Percentiles rank a stretch among this genome's conserved stretches.
phyloP scores from a whole-genome alignment of 2,113 vertebrate species.

The Symphodus melops region DNA sequence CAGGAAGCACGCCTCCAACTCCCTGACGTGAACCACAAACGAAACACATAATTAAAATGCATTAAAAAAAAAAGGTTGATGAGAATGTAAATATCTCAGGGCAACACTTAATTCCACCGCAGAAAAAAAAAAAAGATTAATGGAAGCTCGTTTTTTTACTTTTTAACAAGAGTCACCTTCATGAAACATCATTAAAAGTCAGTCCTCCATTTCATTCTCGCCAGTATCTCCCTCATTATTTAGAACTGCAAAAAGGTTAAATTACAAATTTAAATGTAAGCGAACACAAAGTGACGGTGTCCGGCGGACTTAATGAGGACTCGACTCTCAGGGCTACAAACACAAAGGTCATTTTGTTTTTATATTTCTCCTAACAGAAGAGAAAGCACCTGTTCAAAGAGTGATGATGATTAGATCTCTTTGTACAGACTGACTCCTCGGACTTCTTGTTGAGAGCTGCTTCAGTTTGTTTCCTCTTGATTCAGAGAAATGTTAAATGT shows the following conservation, averaged over 20 bases:
- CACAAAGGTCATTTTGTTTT: not conserved
- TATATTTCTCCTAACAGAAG: not conserved
- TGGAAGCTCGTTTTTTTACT: not conserved
- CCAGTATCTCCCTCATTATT: slow-evolving; percentile 1
- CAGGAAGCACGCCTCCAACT: no score
- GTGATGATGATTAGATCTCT: not conserved
- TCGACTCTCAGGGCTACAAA: not conserved
- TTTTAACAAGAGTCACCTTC: not conserved
- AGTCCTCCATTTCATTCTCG: not conserved
- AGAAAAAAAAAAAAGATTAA: slow-evolving; percentile 11
- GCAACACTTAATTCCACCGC: not conserved
- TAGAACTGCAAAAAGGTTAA: slow-evolving; percentile 9
- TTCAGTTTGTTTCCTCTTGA: no score
- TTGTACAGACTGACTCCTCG: no score
- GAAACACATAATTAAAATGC: not conserved
- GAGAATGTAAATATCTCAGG: not conserved
- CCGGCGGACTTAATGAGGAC: not conserved
- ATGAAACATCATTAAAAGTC: slow-evolving; percentile 23
- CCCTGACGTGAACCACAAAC: no score
- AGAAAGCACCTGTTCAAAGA: not conserved
- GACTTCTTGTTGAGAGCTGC: no score
- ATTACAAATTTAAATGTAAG: slow-evolving; percentile 19
- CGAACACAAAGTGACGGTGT: not conserved
- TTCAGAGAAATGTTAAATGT: no score
- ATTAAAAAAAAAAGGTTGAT: not conserved